A percentile compares a stretch with the other conserved stretches of the same genome.
phyloP scores from a whole-genome alignment of 2,888 invertebrate genomes.

The Neoitamus cyanurus region DNA sequence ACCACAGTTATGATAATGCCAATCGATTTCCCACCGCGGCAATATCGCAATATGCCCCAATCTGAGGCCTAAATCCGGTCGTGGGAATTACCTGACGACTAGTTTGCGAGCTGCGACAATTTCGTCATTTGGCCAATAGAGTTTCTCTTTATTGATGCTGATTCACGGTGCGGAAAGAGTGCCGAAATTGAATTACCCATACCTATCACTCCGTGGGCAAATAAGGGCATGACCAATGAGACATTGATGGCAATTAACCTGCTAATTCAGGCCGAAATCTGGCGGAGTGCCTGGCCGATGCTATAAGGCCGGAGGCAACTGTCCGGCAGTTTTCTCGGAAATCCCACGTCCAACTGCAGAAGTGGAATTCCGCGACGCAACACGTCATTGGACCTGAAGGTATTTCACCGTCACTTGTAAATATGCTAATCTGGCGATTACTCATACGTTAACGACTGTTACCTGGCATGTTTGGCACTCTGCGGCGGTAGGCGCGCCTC shows the following conservation, averaged over 20 bases:
- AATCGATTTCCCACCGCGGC: background rate
- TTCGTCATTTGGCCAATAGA: background rate
- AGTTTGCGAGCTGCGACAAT: background rate
- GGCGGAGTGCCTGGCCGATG: background rate
- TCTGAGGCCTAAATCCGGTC: background rate
- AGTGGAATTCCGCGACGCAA: slow-evolving; percentile 44
- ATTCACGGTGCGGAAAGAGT: background rate
- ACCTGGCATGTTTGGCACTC: slow-evolving; percentile 8
- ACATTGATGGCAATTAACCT: background rate
- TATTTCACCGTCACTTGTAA: slow-evolving; percentile 43
- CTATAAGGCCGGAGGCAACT: background rate
- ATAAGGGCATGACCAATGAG: background rate
- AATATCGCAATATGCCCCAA: background rate
- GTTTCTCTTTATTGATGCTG: background rate
- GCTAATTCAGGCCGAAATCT: background rate
- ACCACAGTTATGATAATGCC: background rate
- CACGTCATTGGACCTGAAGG: slow-evolving; percentile 47
- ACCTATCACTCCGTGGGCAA: background rate
- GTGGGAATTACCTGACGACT: slow-evolving; percentile 26
- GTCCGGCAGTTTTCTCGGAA: slow-evolving; percentile 19
- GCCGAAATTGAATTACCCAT: background rate
- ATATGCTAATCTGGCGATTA: slow-evolving; percentile 47
- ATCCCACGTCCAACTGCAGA: slow-evolving; percentile 10
- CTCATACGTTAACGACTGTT: slow-evolving; percentile 41
- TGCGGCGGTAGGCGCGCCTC: slow-evolving; percentile 27